These are phyloP conservation scores for Cerceris ruficornis DNA, from an alignment of 2,888 invertebrate species.

Conservation along the genomic window DNA sequence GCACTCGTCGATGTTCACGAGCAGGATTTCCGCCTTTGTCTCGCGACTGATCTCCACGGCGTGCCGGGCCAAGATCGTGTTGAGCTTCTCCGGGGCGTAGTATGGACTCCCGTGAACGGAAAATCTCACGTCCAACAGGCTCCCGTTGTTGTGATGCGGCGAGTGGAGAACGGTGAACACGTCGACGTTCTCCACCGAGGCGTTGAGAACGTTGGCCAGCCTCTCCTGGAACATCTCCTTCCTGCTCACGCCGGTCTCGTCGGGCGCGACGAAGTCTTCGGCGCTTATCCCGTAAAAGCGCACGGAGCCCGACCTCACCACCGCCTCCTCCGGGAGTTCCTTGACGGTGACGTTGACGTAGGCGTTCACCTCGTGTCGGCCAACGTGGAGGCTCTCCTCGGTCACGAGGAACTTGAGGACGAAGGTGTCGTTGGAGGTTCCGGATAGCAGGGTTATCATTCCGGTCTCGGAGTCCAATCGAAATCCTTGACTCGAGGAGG, in stretches of 20 bases:
- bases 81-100: constrained; percentile 93
- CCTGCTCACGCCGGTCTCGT: constrained; percentile 85
- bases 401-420: constrained; percentile 88
- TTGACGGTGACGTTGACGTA: constrained; percentile 94
- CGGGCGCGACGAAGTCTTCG: constrained; percentile 91
- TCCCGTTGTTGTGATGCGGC: constrained; percentile 84
- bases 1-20: constrained; percentile 97
- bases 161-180: constrained; percentile 94
- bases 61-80: constrained; percentile 90
- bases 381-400: constrained; percentile 86
- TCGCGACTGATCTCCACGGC: constrained; percentile 88
- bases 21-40: constrained; percentile 88
- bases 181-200: constrained; percentile 92
- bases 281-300: constrained; percentile 91
- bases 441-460: constrained; percentile 92
- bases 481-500: constrained; percentile 86
- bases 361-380: constrained; percentile 89
- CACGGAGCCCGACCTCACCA: constrained; percentile 95
- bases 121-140: constrained; percentile 92
- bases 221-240: constrained; percentile 87
- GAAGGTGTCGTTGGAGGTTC: constrained; percentile 90
- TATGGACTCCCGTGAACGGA: constrained; percentile 97
- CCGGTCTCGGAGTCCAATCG: constrained; percentile 89
- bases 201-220: constrained; percentile 89
- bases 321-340: constrained; percentile 94